Conservation (phyloP, 2,797 vertebrate genomes). For the Podarcis lilfordi region DNA sequence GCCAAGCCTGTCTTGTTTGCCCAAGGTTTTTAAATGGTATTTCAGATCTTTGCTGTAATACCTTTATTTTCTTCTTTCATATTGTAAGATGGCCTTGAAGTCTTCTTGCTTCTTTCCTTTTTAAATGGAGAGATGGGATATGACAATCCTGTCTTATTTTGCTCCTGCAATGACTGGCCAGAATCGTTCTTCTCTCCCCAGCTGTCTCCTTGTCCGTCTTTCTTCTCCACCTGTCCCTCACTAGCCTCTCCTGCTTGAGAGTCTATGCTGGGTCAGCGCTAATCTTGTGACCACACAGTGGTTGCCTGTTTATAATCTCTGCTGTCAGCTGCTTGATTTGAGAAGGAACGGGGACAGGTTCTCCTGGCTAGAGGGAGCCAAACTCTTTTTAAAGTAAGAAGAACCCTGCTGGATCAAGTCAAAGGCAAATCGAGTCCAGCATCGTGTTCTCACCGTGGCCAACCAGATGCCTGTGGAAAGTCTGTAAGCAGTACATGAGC, state of each 20-base stretch:
- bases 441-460: no score
- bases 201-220: background rate
- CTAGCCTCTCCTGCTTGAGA: no score
- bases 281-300: background rate
- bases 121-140: background rate
- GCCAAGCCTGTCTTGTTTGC: background rate
- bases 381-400: background rate
- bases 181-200: background rate
- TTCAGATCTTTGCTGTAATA: background rate
- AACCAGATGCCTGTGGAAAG: no score
- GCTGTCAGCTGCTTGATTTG: constrained; percentile 28
- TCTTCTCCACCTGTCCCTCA: background rate
- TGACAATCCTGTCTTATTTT: background rate
- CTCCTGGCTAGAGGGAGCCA: background rate
- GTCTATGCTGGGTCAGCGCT: background rate
- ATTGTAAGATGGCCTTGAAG: background rate
- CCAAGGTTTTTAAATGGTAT: background rate
- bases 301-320: constrained; percentile 10
- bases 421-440: no score
- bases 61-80: background rate
- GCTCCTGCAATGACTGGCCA: background rate
- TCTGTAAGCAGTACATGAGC: no score
- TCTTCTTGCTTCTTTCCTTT: no score
- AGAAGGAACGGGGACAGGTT: background rate
- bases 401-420: no score